phyloP scores from a whole-genome alignment of 2,888 invertebrate genomes.

The Branchellion lobata region DNA sequence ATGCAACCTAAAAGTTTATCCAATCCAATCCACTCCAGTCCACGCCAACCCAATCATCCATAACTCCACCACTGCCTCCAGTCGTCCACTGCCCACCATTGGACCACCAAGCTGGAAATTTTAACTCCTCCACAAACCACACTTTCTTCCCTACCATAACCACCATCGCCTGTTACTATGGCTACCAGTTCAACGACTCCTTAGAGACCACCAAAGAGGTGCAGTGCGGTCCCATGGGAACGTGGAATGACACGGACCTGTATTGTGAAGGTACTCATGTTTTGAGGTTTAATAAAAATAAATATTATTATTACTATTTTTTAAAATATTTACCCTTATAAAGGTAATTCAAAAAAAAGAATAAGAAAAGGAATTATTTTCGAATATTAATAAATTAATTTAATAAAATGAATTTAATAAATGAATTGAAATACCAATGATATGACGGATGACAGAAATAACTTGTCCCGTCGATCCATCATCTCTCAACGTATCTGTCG shows the following conservation, averaged over 20 bases:
- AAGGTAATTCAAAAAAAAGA: neutral
- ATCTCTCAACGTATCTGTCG: too few species aligned
- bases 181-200: constrained; percentile 1
- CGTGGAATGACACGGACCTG: constrained; percentile 7
- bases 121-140: neutral
- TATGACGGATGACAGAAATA: too few species aligned
- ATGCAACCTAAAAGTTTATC: too few species aligned
- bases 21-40: too few species aligned
- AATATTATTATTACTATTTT: neutral
- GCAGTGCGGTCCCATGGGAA: neutral
- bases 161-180: constrained; percentile 2
- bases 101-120: neutral
- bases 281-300: too few species aligned
- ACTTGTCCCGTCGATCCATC: too few species aligned
- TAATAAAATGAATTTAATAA: too few species aligned
- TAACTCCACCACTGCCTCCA: too few species aligned
- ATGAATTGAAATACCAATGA: too few species aligned
- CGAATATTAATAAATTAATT: too few species aligned
- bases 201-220: neutral
- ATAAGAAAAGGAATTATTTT: too few species aligned
- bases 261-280: neutral
- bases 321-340: neutral
- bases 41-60: too few species aligned
- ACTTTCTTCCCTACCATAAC: neutral
- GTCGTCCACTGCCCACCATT: constrained; percentile 19